phyloP scores from a whole-genome alignment of 2,797 vertebrate species.

The Rallus crepitans region DNA sequence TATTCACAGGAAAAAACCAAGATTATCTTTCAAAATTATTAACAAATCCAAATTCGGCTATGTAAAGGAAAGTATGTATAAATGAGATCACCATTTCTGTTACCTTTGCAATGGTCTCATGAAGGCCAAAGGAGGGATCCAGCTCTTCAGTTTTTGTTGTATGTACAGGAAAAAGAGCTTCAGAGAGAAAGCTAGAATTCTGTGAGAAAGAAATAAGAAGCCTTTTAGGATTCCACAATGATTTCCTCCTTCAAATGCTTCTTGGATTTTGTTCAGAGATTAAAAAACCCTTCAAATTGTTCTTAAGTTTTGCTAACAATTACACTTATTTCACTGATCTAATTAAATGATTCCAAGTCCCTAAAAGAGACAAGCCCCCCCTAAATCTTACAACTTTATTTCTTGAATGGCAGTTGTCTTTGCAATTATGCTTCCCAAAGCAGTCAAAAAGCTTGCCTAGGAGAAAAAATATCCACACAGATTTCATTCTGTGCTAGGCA shows the following conservation, averaged over 20 bases:
- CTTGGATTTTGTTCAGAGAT: constrained; percentile 62
- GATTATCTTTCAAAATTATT: background rate
- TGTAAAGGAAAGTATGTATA: background rate
- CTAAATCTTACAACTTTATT: background rate
- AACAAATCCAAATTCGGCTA: background rate
- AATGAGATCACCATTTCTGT: background rate
- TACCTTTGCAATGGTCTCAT: constrained; percentile 93
- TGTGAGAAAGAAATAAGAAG: constrained; percentile 69
- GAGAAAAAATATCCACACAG: background rate
- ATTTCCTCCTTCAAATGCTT: constrained; percentile 53
- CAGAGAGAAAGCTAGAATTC: constrained; percentile 87
- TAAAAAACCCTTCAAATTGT: constrained; percentile 46
- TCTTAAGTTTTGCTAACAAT: constrained; percentile 36
- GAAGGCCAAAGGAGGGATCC: constrained; percentile 88
- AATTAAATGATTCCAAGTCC: constrained; percentile 32
- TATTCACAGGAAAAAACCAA: background rate
- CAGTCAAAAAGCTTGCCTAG: background rate
- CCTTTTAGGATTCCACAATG: constrained; percentile 49
- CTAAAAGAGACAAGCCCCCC: background rate
- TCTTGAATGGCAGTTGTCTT: background rate
- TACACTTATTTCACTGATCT: constrained; percentile 27
- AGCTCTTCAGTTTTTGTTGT: constrained; percentile 78
- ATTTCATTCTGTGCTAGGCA: background rate
- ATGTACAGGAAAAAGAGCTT: constrained; percentile 84
- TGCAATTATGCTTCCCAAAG: background rate